Evolutionary conservation across 2,113 vertebrate genomes (phyloP).

Genomic region (Polyodon spathula): DNA sequence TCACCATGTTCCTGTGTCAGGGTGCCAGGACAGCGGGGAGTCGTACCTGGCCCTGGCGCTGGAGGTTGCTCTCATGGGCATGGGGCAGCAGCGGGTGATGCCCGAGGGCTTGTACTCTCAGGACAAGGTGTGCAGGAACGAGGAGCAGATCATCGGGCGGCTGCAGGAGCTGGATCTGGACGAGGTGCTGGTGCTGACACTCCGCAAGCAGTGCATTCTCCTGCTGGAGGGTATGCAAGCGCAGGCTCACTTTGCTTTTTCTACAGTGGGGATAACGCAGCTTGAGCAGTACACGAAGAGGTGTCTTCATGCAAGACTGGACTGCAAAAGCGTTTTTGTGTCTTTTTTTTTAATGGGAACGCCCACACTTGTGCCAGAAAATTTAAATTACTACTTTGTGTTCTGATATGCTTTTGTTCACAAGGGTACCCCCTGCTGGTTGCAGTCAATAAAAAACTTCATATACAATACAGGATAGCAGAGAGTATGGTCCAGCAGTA

Average conservation of each 20-base stretch:
- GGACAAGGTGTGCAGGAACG: conserved; percentile 94
- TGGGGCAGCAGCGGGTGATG: conserved; percentile 97
- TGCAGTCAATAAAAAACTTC: background rate
- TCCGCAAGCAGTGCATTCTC: conserved; percentile 83
- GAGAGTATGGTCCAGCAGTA: no score
- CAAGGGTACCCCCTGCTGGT: background rate
- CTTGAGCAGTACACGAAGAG: no score
- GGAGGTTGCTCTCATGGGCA: conserved; percentile 93
- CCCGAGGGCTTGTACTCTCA: conserved; percentile 92
- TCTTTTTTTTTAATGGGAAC: no score
- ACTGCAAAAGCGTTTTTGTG: no score
- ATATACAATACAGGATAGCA: no score
- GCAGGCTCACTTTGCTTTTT: no score
- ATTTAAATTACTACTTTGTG: no score
- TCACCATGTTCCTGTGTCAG: conserved; percentile 78
- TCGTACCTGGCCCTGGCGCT: conserved; percentile 90
- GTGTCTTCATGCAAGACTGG: no score
- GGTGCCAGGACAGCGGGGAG: conserved; percentile 66
- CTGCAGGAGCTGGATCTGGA: conserved; percentile 92
- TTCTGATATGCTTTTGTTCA: no score
- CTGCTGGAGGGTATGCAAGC: conserved; percentile 79
- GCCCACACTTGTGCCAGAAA: no score
- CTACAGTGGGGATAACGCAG: no score
- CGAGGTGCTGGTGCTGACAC: conserved; percentile 76
- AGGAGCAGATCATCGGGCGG: conserved; percentile 87